Percentiles rank a stretch among this genome's conserved stretches.
phyloP scores from a whole-genome alignment of 2,888 invertebrate genomes.

The Watsonalla cultraria region DNA sequence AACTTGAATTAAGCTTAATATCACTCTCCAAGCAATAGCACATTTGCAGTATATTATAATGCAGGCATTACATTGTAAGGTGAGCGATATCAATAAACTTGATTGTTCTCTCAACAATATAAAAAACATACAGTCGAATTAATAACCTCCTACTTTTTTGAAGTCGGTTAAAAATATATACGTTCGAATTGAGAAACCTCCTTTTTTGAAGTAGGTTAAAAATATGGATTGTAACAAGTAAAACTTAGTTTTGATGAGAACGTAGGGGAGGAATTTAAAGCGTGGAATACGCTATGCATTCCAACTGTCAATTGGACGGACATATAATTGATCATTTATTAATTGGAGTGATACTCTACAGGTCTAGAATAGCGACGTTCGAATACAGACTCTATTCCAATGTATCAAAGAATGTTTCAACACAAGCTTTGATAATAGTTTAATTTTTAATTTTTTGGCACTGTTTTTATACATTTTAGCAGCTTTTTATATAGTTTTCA shows the following conservation, averaged over 20 bases:
- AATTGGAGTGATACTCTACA: neutral
- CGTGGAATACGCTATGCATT: neutral
- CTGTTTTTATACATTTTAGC: conserved; percentile 18
- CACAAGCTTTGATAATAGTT: conserved; percentile 24
- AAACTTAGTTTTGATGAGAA: neutral
- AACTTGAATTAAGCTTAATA: too few relatives aligned
- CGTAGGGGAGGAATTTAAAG: neutral
- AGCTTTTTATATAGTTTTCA: conserved; percentile 19
- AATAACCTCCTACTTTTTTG: too few relatives aligned
- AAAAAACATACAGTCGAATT: too few relatives aligned
- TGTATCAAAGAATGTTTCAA: conserved; percentile 26
- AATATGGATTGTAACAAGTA: too few relatives aligned
- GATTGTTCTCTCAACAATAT: too few relatives aligned
- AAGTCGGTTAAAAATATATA: too few relatives aligned
- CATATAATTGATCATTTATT: neutral
- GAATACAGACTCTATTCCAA: neutral
- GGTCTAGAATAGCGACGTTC: neutral
- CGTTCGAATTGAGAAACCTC: too few relatives aligned
- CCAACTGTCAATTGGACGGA: neutral
- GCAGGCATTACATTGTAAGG: too few relatives aligned
- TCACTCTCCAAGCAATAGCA: too few relatives aligned
- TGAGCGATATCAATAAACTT: too few relatives aligned
- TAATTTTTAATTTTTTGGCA: conserved; percentile 21
- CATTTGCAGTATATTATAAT: too few relatives aligned
- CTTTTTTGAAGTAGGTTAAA: too few relatives aligned